These are phyloP conservation scores for Campoplex capitator DNA, from an alignment of 2,888 invertebrate genomes.

Conservation along the genomic window DNA sequence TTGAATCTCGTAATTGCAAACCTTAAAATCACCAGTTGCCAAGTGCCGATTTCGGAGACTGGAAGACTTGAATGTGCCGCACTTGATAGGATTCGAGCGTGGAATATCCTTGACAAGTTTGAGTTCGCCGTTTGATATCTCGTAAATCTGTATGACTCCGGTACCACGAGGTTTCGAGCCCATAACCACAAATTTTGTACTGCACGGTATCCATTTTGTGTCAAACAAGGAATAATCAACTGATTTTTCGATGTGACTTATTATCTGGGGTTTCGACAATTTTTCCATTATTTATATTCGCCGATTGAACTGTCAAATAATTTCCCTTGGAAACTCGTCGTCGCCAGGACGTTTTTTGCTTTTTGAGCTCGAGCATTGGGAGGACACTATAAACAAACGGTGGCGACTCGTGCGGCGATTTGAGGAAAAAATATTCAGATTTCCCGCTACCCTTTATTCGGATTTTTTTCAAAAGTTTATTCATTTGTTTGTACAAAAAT, in stretches of 20 bases:
- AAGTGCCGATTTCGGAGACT: constrained; percentile 92
- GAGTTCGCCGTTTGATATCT: constrained; percentile 90
- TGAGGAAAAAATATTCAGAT: constrained; percentile 7
- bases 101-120: constrained; percentile 90
- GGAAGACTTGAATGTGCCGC: constrained; percentile 96
- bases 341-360: neutral
- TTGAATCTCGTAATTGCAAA: constrained; percentile 63
- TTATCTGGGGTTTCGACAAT: constrained; percentile 95
- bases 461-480: neutral
- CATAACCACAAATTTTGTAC: constrained; percentile 95
- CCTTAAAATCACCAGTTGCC: constrained; percentile 94
- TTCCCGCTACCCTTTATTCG: neutral
- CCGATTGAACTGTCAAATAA: constrained; percentile 22
- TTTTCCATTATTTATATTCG: constrained; percentile 82
- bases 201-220: constrained; percentile 97
- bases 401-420: constrained; percentile 36
- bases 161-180: constrained; percentile 94
- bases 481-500: no score
- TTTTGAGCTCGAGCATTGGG: neutral
- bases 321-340: constrained; percentile 14
- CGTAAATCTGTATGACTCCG: constrained; percentile 93
- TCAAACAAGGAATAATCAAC: constrained; percentile 95
- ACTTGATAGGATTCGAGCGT: constrained; percentile 94
- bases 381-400: constrained; percentile 58
- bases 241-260: constrained; percentile 93